phyloP scores from a whole-genome alignment of 2,113 vertebrate species.

The Microcebus lehilahytsara region DNA sequence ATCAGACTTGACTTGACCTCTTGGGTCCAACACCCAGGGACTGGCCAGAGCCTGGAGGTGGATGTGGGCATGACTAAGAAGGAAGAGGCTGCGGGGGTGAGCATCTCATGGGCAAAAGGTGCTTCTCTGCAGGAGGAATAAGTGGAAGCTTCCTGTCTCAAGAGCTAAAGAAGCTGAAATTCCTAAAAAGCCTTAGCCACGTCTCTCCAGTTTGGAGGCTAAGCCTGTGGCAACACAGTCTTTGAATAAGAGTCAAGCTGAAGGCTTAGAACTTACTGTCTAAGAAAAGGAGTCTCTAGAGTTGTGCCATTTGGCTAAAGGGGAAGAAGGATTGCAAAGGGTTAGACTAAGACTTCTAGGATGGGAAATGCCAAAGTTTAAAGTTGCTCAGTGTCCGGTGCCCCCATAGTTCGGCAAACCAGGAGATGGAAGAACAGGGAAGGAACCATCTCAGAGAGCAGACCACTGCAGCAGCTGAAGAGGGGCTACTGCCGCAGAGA shows the following conservation, averaged over 20 bases:
- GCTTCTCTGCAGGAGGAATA: background rate
- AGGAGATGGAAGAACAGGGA: slow-evolving; percentile 18
- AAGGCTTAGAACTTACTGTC: slow-evolving; percentile 1
- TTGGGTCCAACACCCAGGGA: background rate
- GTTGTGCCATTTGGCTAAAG: slow-evolving; percentile 46
- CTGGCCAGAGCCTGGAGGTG: background rate
- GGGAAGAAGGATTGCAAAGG: background rate
- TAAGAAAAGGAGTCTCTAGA: background rate
- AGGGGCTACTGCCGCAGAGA: slow-evolving; percentile 69
- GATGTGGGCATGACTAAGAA: background rate
- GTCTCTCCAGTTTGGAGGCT: background rate
- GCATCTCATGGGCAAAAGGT: background rate
- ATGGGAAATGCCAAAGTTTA: slow-evolving; percentile 12
- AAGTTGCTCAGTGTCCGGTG: slow-evolving; percentile 14
- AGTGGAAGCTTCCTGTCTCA: background rate
- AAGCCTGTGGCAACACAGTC: background rate
- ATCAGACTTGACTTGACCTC: background rate
- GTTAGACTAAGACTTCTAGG: slow-evolving; percentile 16
- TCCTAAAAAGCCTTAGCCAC: background rate
- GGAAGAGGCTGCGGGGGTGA: background rate
- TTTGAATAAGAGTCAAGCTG: slow-evolving; percentile 7
- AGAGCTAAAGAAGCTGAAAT: slow-evolving; percentile 19
- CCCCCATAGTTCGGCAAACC: background rate
- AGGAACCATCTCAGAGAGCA: background rate
- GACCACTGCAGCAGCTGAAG: slow-evolving; percentile 44